Evolutionary conservation across 2,888 invertebrate species (phyloP).

Genomic region (Drosophila kanekoi): DNA sequence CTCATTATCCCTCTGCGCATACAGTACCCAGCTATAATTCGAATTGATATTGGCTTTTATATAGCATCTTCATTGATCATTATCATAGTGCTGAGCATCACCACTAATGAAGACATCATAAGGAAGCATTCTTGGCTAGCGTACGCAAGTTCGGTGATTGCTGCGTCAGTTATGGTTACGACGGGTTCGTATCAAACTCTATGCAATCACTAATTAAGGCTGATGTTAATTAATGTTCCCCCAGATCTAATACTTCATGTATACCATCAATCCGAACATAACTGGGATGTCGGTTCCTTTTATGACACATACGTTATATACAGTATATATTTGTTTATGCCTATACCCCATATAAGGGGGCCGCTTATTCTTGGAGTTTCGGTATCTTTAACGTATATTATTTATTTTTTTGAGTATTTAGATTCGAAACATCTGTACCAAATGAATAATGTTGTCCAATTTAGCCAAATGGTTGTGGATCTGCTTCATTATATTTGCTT

Average conservation of each 20-base stretch:
- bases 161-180: constrained; percentile 7
- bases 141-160: constrained; percentile 30
- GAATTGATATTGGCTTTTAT: constrained; percentile 33
- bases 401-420: not conserved
- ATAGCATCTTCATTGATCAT: not conserved
- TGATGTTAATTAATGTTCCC: too few relatives aligned
- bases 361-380: constrained; percentile 30
- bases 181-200: constrained; percentile 30
- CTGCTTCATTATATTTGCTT: constrained; percentile 31
- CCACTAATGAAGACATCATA: constrained; percentile 22
- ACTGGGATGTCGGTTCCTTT: constrained; percentile 20
- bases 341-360: constrained; percentile 31
- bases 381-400: not conserved
- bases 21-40: constrained; percentile 22
- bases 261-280: constrained; percentile 29
- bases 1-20: not conserved
- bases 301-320: constrained; percentile 51
- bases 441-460: not conserved
- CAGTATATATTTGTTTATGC: constrained; percentile 56
- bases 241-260: constrained; percentile 4
- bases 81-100: constrained; percentile 28
- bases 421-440: not conserved
- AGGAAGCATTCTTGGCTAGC: constrained; percentile 18
- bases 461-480: constrained; percentile 8
- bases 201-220: not conserved